phyloP scores from a whole-genome alignment of 2,113 vertebrate species.

The Chauna torquata region DNA sequence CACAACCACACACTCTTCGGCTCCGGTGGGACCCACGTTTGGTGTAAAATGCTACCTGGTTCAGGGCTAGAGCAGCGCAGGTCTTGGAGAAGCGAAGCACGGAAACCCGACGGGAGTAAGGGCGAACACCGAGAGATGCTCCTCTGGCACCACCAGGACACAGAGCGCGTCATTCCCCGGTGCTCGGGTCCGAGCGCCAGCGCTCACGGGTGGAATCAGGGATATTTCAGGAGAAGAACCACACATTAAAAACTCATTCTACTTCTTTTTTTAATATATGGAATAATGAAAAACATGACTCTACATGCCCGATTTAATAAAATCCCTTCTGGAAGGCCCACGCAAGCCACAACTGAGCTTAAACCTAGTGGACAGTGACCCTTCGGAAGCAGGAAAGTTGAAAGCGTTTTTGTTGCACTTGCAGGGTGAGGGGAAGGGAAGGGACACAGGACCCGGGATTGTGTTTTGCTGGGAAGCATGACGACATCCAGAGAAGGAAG shows the following conservation, averaged over 20 bases:
- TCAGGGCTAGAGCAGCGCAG: neutral
- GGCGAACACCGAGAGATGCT: neutral
- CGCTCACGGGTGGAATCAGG: neutral
- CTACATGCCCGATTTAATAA: neutral
- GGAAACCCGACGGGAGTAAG: neutral
- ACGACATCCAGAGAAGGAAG: conserved; percentile 63
- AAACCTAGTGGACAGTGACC: neutral
- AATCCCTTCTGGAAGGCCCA: neutral
- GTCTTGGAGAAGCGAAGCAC: neutral
- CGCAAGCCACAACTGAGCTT: neutral
- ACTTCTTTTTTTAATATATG: neutral
- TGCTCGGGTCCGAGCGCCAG: neutral
- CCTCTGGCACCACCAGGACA: neutral
- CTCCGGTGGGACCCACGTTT: neutral
- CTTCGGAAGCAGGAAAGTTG: neutral
- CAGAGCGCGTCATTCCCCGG: neutral
- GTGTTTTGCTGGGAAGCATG: conserved; percentile 65
- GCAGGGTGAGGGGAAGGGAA: neutral
- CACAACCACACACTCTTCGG: neutral
- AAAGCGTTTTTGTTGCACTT: neutral
- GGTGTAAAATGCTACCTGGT: accelerated
- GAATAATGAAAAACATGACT: neutral
- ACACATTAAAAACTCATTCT: neutral
- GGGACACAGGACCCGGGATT: neutral
- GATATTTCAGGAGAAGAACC: neutral